Percentiles rank a stretch among this genome's conserved stretches.
phyloP scores from a whole-genome alignment of 2,797 vertebrate species.

The Naso thynnoides region DNA sequence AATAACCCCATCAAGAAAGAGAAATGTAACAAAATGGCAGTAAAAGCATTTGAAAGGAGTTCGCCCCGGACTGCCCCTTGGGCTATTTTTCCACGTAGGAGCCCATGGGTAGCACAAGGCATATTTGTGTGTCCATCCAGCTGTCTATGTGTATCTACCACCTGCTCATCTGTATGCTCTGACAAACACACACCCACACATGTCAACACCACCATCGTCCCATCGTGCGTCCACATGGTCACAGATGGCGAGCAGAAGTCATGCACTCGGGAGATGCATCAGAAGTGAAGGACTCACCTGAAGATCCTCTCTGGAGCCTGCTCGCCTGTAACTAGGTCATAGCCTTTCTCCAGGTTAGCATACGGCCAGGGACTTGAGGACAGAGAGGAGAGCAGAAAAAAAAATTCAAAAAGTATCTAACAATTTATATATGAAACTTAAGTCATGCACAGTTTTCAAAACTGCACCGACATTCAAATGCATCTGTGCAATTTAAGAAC shows the following conservation, averaged over 20 bases:
- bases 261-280: slow-evolving; percentile 35
- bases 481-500: no score
- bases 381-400: slow-evolving; percentile 27
- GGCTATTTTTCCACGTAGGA: slow-evolving; percentile 49
- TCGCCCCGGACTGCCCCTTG: slow-evolving; percentile 36
- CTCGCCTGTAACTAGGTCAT: slow-evolving; percentile 96
- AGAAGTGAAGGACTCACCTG: slow-evolving; percentile 86
- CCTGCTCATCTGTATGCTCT: slow-evolving; percentile 45
- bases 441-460: background rate
- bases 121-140: slow-evolving; percentile 36
- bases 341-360: slow-evolving; percentile 95
- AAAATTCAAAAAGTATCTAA: background rate
- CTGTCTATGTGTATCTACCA: slow-evolving; percentile 46
- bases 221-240: slow-evolving; percentile 32
- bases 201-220: slow-evolving; percentile 3
- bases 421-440: background rate
- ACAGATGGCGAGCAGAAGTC: slow-evolving; percentile 56
- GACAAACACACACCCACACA: slow-evolving; percentile 26
- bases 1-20: slow-evolving; percentile 66
- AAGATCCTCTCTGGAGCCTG: slow-evolving; percentile 98
- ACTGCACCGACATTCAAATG: background rate
- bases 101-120: slow-evolving; percentile 29
- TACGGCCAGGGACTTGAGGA: slow-evolving; percentile 95
- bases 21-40: slow-evolving; percentile 62
- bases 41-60: slow-evolving; percentile 71